phyloP scores from a whole-genome alignment of 2,888 invertebrate species.

The Volucella inanis region DNA sequence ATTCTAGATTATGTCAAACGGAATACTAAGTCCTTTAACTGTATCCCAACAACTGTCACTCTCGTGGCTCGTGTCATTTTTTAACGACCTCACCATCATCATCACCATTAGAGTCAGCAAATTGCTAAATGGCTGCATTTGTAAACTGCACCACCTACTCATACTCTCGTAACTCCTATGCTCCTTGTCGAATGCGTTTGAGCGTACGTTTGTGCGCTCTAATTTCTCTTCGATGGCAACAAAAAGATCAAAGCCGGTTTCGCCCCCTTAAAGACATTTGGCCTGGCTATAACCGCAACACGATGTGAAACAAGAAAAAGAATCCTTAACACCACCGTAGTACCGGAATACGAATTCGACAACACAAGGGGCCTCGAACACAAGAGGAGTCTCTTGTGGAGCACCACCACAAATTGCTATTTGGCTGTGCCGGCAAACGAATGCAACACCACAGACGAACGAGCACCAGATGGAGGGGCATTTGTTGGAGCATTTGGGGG shows the following conservation, averaged over 20 bases:
- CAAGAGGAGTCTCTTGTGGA: conserved; percentile 14
- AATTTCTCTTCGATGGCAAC: not conserved
- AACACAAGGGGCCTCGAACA: not conserved
- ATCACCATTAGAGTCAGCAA: conserved; percentile 18
- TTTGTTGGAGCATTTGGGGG: conserved; percentile 5
- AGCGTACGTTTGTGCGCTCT: too few relatives aligned
- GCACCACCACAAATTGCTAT: conserved; percentile 57
- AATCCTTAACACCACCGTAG: conserved; percentile 33
- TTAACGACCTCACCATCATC: conserved; percentile 48
- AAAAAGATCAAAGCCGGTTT: conserved; percentile 52
- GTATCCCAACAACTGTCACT: not conserved
- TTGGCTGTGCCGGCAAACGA: conserved; percentile 17
- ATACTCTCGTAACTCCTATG: conserved; percentile 5
- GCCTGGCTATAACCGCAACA: conserved; percentile 16
- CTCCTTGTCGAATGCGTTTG: too few relatives aligned
- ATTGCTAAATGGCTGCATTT: conserved; percentile 50
- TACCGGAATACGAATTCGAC: not conserved
- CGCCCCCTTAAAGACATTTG: conserved; percentile 9
- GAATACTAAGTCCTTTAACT: conserved; percentile 21
- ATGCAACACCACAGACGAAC: conserved; percentile 28
- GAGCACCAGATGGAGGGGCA: conserved; percentile 30
- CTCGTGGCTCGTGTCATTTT: conserved; percentile 22
- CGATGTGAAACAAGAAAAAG: conserved; percentile 15
- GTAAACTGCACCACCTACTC: conserved; percentile 16
- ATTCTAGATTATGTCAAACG: conserved; percentile 23